Conservation (phyloP, 1,140 invertebrate genomes). For the Drosophila arizonae region DNA sequence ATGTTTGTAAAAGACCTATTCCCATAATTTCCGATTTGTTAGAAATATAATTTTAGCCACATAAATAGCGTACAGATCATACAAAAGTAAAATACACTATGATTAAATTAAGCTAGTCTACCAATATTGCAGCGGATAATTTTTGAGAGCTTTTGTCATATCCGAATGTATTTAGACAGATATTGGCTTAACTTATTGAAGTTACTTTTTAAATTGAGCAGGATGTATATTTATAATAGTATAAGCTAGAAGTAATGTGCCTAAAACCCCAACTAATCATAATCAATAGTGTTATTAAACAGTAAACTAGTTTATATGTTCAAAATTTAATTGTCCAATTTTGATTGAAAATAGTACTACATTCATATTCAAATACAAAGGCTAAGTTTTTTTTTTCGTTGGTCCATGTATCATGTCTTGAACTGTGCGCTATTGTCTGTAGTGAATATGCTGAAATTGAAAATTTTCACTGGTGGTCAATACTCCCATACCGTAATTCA, state of each 20-base stretch:
- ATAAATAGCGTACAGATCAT: not conserved
- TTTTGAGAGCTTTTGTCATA: not conserved
- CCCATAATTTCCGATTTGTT: not conserved
- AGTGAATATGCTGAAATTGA: conserved; percentile 82
- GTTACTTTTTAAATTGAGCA: too few species aligned
- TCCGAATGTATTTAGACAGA: not conserved
- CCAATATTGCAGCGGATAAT: not conserved
- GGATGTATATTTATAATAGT: too few species aligned
- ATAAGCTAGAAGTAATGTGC: too few species aligned
- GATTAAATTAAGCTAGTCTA: conserved; percentile 2
- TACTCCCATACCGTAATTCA: conserved; percentile 82
- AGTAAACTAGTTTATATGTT: too few species aligned
- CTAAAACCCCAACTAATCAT: too few species aligned
- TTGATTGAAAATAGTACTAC: too few species aligned
- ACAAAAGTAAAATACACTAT: not conserved
- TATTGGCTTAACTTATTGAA: too few species aligned
- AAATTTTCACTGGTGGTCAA: conserved; percentile 82
- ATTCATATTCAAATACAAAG: too few species aligned
- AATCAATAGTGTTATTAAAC: too few species aligned
- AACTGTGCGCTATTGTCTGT: conserved; percentile 73
- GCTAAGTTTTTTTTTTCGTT: not conserved
- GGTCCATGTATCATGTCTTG: conserved; percentile 54
- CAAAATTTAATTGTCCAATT: too few species aligned
- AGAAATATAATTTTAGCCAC: not conserved
- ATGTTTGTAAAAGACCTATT: not conserved